A percentile compares a stretch with the other conserved stretches of the same genome.
These are phyloP conservation scores for Manis crassicaudata DNA, from an alignment of 2,797 vertebrate species.

Conservation along the genomic window DNA sequence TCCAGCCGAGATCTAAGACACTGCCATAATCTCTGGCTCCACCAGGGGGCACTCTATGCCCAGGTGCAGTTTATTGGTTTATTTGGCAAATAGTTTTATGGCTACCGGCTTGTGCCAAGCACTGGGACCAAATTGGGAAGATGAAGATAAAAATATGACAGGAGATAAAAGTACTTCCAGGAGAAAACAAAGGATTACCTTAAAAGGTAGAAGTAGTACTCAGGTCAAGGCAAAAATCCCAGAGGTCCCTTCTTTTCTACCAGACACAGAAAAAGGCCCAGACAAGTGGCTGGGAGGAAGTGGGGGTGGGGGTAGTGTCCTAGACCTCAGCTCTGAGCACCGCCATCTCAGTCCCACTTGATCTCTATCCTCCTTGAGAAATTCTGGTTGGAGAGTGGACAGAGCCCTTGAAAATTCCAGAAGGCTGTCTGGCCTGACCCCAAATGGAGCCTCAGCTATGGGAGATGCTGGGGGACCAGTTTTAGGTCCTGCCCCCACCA, in stretches of 20 bases:
- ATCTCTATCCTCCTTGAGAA: background rate
- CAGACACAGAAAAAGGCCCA: background rate
- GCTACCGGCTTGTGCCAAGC: background rate
- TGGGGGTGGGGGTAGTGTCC: too few relatives aligned
- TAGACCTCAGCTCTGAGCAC: background rate
- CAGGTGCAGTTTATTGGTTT: background rate
- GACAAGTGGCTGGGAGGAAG: background rate
- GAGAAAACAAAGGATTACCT: background rate
- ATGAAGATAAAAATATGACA: slow-evolving; percentile 13
- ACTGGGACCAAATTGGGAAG: background rate
- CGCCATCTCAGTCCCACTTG: background rate
- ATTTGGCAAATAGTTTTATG: background rate
- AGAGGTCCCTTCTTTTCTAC: background rate
- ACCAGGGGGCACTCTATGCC: slow-evolving; percentile 29
- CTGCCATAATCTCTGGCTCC: accelerated
- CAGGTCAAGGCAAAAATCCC: background rate
- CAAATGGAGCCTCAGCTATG: background rate
- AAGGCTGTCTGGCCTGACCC: too few relatives aligned
- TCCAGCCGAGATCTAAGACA: accelerated
- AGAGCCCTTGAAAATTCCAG: background rate
- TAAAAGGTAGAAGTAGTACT: background rate
- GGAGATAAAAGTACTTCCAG: too few relatives aligned
- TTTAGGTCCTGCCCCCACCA: background rate
- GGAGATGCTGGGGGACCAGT: background rate
- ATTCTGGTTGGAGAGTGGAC: background rate